Evolutionary conservation across 2,113 vertebrate genomes (phyloP), one percentile per base, ranked within the genome.

Genomic region (Synodontis membranacea): DNA sequence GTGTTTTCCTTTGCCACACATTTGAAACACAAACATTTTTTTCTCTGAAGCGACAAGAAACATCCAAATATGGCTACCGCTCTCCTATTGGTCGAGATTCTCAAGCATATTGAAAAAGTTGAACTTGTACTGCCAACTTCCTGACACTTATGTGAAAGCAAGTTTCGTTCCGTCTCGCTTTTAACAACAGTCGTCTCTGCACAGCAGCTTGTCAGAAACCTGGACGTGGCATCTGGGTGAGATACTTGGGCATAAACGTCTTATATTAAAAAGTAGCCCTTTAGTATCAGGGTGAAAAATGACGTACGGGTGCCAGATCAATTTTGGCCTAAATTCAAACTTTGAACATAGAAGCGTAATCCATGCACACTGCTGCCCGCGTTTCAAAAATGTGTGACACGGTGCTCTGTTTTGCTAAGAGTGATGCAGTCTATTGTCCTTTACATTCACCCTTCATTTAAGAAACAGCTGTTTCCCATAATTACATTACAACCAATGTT

Each of bases 401-500:
- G 39, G 39, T 44, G 39, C 37, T 39, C 12, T 75, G 25, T n/a
- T n/a, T 11, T 75, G 23, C 3, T 5, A 46, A 44, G 39, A n/a
- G 4, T 28, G 11, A 10, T 12, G 39, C 10, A 25, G 42, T 44
- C 19, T 42, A 23, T 10, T 42, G 42, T 68, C 31, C 31, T 42
- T 39, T 70, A 9, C 34, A 66, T 81, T 62, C 56, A 8, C 58
- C 34, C 14, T 21, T 21, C 25, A 23, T 23, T 34, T 48, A 44
- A 46, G 25, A 44, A 9, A 46, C 80, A n/a, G 80, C 31, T 34
- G 48, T 17, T 14, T 48, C 23, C 15, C 21, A 12, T 62, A 48
- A 79, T 75, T 81, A 52, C n/a, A 46, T 83, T 86, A 79, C 28
- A 50, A 12, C 79, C 64, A 25, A 50, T 23, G 39, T 72, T 12